These are phyloP conservation scores for Uropsilus gracilis DNA, from an alignment of 2,113 vertebrate genomes.

Conservation along the genomic window DNA sequence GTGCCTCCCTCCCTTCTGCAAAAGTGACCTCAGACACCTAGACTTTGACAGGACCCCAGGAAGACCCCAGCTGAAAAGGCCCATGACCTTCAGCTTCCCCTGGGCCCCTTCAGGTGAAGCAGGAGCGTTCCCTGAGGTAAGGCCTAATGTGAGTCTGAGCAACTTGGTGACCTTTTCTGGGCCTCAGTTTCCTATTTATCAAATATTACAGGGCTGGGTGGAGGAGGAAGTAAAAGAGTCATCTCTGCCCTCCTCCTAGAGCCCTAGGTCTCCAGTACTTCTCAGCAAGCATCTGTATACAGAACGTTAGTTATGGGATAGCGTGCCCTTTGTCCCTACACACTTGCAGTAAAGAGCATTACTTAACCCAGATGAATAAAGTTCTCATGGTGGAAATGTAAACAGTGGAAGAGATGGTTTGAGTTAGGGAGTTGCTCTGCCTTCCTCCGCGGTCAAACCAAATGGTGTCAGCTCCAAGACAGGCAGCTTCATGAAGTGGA, in stretches of 20 bases:
- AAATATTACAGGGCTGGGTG: neutral
- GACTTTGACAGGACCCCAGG: too few relatives aligned
- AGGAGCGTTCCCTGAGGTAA: neutral
- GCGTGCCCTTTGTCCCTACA: neutral
- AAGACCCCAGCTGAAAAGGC: rapidly evolving
- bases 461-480: neutral
- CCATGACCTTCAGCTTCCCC: neutral
- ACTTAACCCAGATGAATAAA: neutral
- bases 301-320: neutral
- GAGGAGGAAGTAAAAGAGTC: neutral
- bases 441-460: neutral
- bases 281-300: neutral
- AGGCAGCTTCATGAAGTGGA: neutral
- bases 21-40: neutral
- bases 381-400: neutral
- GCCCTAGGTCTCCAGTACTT: neutral
- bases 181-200: neutral
- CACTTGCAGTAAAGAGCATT: neutral
- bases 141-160: neutral
- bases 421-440: neutral
- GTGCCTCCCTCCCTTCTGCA: neutral
- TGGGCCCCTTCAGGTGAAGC: neutral
- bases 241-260: neutral
- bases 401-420: neutral
- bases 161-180: neutral